Percentiles rank a stretch among this genome's conserved stretches.
Conservation (phyloP, 2,797 vertebrate genomes). For the Microchirus variegatus region DNA sequence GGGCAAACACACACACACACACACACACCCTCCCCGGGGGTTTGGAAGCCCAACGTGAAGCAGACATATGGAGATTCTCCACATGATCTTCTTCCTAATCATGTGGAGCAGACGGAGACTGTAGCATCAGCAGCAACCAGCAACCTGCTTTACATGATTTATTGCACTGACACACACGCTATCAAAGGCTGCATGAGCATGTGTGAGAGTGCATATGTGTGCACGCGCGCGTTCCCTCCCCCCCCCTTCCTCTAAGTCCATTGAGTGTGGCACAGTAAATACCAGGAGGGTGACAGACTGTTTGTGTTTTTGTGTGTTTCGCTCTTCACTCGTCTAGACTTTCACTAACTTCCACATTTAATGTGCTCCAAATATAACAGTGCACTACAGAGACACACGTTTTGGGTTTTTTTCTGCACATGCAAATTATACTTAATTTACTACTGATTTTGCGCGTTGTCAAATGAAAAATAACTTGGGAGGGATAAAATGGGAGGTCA, state of each 20-base stretch:
- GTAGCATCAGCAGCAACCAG: conserved; percentile 75
- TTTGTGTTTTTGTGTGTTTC: conserved; percentile 15
- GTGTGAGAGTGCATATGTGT: background rate
- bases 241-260: background rate
- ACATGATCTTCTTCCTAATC: conserved; percentile 77
- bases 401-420: no score
- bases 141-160: conserved; percentile 80
- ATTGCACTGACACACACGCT: conserved; percentile 64
- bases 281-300: conserved; percentile 8
- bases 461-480: no score
- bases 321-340: conserved; percentile 3
- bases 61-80: conserved; percentile 78
- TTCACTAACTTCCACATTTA: conserved; percentile 7
- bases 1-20: conserved; percentile 32
- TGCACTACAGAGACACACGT: no score
- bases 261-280: background rate
- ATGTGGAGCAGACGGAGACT: conserved; percentile 75
- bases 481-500: no score
- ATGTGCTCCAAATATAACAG: background rate
- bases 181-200: conserved; percentile 8
- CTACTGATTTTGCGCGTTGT: no score
- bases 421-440: no score
- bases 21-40: conserved; percentile 54
- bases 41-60: conserved; percentile 51
- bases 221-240: background rate